phyloP scores from a whole-genome alignment of 2,797 vertebrate genomes.

The Rhinophrynus dorsalis region DNA sequence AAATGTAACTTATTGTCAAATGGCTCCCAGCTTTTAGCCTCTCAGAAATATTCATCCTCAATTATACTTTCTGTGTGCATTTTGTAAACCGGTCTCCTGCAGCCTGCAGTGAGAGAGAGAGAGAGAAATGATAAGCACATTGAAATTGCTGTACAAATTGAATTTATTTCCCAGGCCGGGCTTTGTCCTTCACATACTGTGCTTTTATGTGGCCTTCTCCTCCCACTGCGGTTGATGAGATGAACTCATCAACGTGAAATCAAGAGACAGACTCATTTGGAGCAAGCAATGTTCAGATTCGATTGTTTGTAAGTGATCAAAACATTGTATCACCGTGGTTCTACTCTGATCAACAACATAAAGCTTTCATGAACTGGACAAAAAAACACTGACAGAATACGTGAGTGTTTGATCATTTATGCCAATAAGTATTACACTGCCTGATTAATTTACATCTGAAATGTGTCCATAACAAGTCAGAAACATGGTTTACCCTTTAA shows the following conservation, averaged over 20 bases:
- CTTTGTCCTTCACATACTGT: neutral
- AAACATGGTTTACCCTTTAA: no score
- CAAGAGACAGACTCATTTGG: neutral
- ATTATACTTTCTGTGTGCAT: neutral
- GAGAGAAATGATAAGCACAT: neutral
- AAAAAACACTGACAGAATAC: no score
- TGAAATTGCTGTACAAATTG: neutral
- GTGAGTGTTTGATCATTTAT: no score
- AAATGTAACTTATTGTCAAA: no score
- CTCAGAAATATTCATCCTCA: neutral
- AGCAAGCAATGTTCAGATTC: neutral
- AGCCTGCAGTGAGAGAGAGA: neutral
- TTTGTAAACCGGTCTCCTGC: neutral
- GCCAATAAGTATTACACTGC: no score
- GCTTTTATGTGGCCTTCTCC: neutral
- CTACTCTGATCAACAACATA: no score
- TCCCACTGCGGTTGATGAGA: neutral
- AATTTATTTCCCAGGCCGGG: neutral
- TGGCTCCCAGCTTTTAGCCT: neutral
- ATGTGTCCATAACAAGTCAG: no score
- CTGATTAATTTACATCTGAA: no score
- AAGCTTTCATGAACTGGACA: no score
- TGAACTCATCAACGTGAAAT: neutral
- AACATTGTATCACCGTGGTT: neutral
- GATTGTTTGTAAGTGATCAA: neutral